These are phyloP conservation scores for Laticauda colubrina DNA, from an alignment of 2,113 vertebrate genomes.

Conservation along the genomic window DNA sequence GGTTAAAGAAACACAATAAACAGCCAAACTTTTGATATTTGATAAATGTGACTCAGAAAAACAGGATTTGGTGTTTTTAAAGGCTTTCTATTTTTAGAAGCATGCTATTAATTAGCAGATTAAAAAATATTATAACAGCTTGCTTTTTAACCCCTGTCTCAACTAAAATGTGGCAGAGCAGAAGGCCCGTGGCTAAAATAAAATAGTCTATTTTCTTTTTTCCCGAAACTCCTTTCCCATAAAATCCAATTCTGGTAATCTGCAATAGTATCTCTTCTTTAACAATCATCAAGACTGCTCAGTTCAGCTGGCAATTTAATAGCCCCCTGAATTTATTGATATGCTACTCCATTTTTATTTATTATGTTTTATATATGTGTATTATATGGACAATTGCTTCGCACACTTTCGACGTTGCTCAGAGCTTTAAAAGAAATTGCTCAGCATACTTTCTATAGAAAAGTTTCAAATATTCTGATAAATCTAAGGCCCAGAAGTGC, in stretches of 20 bases:
- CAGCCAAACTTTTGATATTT: slow-evolving; percentile 66
- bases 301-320: background rate
- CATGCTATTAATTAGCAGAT: slow-evolving; percentile 66
- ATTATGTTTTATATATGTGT: background rate
- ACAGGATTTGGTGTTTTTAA: slow-evolving; percentile 71
- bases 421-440: background rate
- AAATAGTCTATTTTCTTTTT: slow-evolving; percentile 17
- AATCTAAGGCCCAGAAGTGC: background rate
- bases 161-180: slow-evolving; percentile 20
- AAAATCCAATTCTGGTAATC: background rate
- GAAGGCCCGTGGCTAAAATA: background rate
- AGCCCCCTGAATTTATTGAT: background rate
- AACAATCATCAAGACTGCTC: slow-evolving; percentile 1
- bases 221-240: background rate
- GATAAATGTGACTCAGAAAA: slow-evolving; percentile 73
- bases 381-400: background rate
- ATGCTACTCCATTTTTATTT: background rate
- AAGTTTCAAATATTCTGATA: background rate
- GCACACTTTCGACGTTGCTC: background rate
- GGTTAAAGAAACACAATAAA: slow-evolving; percentile 63
- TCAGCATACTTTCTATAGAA: background rate
- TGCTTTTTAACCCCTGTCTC: slow-evolving; percentile 44
- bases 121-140: slow-evolving; percentile 59
- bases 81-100: slow-evolving; percentile 72
- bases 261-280: background rate